phyloP scores from a whole-genome alignment of 2,888 invertebrate genomes.

The Pandemis cinnamomeana region DNA sequence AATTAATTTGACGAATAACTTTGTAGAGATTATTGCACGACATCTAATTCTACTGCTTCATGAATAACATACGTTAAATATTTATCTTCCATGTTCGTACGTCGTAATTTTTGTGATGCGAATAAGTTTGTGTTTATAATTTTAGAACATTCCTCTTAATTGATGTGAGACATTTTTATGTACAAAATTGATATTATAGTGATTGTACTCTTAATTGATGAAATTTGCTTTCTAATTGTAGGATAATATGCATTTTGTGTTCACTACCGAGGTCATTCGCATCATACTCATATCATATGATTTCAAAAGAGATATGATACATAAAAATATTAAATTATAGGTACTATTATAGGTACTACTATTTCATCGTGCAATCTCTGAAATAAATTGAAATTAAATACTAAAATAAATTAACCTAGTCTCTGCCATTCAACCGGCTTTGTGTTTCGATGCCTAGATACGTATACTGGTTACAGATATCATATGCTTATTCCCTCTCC shows the following conservation, averaged over 20 bases:
- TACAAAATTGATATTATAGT: slow-evolving; percentile 9
- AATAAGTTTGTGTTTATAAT: background rate
- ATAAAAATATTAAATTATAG: background rate
- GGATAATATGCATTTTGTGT: background rate
- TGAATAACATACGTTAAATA: background rate
- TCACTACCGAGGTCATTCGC: background rate
- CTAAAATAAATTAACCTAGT: background rate
- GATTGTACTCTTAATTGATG: background rate
- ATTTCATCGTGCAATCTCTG: background rate
- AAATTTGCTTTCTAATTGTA: background rate
- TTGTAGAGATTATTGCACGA: background rate
- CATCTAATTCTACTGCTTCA: background rate
- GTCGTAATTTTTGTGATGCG: background rate
- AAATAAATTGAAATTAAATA: background rate
- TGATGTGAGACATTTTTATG: background rate
- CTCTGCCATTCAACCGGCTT: background rate
- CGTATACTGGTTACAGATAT: slow-evolving; percentile 6
- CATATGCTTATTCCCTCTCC: slow-evolving; percentile 8
- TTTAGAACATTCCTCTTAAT: slow-evolving; percentile 5
- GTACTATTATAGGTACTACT: too few relatives aligned
- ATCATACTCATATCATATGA: background rate
- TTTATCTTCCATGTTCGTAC: background rate
- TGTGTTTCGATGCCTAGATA: background rate
- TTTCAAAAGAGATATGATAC: background rate
- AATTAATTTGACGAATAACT: background rate